Evolutionary conservation across 1,140 invertebrate genomes (phyloP).

Genomic region (Nebria ingens): DNA sequence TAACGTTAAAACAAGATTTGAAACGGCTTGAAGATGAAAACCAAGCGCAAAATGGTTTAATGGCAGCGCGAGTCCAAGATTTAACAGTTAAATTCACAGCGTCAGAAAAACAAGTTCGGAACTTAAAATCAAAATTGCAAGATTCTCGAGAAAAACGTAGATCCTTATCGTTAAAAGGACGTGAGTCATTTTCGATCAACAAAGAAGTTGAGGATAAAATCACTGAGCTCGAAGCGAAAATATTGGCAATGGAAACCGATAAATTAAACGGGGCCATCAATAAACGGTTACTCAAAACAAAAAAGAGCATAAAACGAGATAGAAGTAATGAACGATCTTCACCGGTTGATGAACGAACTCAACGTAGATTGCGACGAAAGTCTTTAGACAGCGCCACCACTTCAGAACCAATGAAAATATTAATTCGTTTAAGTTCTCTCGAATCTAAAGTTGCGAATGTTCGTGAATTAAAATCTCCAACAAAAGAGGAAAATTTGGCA

Average conservation of each 20-base stretch:
- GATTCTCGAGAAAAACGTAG: constrained; percentile 68
- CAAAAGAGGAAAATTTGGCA: constrained; percentile 28
- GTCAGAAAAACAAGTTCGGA: constrained; percentile 73
- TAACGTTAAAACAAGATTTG: constrained; percentile 61
- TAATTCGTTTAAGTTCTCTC: constrained; percentile 59
- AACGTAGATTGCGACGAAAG: constrained; percentile 50
- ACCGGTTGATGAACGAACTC: constrained; percentile 40
- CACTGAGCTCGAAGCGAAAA: constrained; percentile 65
- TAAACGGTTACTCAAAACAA: constrained; percentile 17
- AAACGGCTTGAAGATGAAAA: constrained; percentile 56
- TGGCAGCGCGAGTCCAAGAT: constrained; percentile 76
- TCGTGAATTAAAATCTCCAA: constrained; percentile 35
- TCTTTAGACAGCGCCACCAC: constrained; percentile 64
- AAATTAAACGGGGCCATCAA: constrained; percentile 16
- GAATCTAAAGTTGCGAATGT: constrained; percentile 60
- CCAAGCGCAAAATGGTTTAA: constrained; percentile 61
- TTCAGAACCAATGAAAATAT: constrained; percentile 65
- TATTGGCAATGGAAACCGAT: constrained; percentile 49
- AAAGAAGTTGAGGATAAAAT: constrained; percentile 78
- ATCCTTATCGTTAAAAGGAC: constrained; percentile 64
- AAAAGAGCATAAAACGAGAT: constrained; percentile 22
- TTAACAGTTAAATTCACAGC: constrained; percentile 66
- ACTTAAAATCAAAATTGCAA: constrained; percentile 65
- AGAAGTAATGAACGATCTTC: constrained; percentile 27
- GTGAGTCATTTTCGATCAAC: constrained; percentile 64